phyloP scores from a whole-genome alignment of 1,140 invertebrate genomes.

The Drosophila suzukii region DNA sequence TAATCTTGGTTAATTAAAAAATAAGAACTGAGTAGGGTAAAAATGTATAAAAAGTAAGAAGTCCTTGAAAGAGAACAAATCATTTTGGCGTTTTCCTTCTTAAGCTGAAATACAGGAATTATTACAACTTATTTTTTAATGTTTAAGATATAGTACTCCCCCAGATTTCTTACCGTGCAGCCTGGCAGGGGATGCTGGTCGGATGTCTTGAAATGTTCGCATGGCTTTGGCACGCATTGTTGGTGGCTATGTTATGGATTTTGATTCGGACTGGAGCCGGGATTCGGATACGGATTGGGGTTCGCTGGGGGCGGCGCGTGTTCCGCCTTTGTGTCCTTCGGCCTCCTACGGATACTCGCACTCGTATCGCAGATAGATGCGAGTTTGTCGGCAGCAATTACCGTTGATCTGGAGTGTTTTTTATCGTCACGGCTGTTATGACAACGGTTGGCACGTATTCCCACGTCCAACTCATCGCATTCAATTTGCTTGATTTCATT shows the following conservation, averaged over 20 bases:
- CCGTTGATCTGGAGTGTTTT: conserved; percentile 77
- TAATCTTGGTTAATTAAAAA: no score
- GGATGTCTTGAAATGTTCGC: conserved; percentile 50
- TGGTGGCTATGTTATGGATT: conserved; percentile 49
- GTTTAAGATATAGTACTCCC: no score
- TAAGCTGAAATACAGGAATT: no score
- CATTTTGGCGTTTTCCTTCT: no score
- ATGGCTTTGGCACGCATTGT: conserved; percentile 54
- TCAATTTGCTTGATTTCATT: conserved; percentile 82
- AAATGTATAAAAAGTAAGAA: no score
- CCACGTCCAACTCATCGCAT: conserved; percentile 78
- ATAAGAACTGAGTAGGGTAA: no score
- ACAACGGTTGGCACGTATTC: conserved; percentile 76
- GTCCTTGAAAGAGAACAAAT: no score
- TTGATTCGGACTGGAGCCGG: conserved; percentile 14
- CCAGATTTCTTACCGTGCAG: background rate
- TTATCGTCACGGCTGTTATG: conserved; percentile 63
- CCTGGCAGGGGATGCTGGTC: conserved; percentile 19
- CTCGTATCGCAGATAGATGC: conserved; percentile 30
- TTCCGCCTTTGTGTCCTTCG: conserved; percentile 20
- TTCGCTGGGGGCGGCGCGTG: conserved; percentile 40
- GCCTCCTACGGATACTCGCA: conserved; percentile 3
- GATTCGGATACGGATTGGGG: conserved; percentile 1
- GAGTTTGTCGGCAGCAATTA: conserved; percentile 78
- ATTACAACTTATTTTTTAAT: no score